These are phyloP conservation scores for Acipenser transmontanus DNA, from an alignment of 2,797 vertebrate species.

Conservation along the genomic window DNA sequence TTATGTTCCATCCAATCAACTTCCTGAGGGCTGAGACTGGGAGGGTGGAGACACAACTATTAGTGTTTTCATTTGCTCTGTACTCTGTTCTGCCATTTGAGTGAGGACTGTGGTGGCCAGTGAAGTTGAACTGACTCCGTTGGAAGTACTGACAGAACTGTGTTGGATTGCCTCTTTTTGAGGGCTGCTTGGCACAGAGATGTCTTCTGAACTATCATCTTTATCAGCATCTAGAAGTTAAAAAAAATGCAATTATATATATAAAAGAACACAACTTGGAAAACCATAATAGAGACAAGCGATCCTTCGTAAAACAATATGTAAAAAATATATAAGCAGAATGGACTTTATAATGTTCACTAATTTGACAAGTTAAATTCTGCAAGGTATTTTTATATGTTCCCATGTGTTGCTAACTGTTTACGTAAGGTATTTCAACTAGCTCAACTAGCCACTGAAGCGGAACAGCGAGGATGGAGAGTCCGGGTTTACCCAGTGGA, in stretches of 20 bases:
- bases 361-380: too few species aligned
- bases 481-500: too few species aligned
- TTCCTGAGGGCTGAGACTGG: slow-evolving; percentile 79
- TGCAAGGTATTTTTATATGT: too few species aligned
- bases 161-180: slow-evolving; percentile 93
- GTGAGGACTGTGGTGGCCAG: slow-evolving; percentile 61
- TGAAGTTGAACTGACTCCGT: slow-evolving; percentile 83
- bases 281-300: too few species aligned
- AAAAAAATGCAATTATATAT: not conserved
- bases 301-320: too few species aligned
- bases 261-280: too few species aligned
- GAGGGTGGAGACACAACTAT: slow-evolving; percentile 58
- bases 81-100: slow-evolving; percentile 80
- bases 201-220: slow-evolving; percentile 91
- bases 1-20: slow-evolving; percentile 69
- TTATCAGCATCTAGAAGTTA: slow-evolving; percentile 72
- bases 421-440: too few species aligned
- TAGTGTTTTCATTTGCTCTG: slow-evolving; percentile 70
- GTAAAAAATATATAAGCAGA: too few species aligned
- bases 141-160: slow-evolving; percentile 98
- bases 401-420: too few species aligned
- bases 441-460: too few species aligned
- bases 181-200: slow-evolving; percentile 87
- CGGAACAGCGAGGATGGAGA: too few species aligned
- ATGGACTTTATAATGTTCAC: too few species aligned